phyloP scores from a whole-genome alignment of 2,113 vertebrate species.

The Xenopus borealis region DNA sequence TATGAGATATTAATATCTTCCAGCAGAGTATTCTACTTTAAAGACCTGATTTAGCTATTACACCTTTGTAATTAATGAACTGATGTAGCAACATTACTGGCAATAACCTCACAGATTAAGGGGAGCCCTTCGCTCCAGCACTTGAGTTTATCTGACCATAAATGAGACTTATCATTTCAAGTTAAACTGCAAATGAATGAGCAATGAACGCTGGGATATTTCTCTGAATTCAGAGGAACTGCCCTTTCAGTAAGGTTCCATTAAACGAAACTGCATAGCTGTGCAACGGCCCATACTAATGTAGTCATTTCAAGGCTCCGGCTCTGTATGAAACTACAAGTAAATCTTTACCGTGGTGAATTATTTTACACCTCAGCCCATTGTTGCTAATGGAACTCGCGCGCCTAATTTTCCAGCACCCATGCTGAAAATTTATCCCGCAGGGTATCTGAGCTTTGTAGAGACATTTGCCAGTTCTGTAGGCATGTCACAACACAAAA shows the following conservation, averaged over 20 bases:
- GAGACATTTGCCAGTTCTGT: conserved; percentile 18
- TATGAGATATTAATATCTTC: no score
- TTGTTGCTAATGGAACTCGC: conserved; percentile 14
- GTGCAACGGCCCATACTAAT: neutral
- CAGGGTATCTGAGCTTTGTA: neutral
- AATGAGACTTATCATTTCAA: no score
- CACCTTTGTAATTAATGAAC: no score
- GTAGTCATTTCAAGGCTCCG: neutral
- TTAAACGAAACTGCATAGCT: conserved; percentile 1
- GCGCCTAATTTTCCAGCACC: conserved; percentile 25
- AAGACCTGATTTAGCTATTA: no score
- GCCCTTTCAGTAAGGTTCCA: neutral
- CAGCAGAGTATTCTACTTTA: no score
- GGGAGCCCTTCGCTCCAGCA: no score
- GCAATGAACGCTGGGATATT: no score
- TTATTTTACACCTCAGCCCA: conserved; percentile 18
- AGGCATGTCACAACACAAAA: conserved; percentile 5
- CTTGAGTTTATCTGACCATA: no score
- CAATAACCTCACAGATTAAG: no score
- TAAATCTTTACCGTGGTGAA: conserved; percentile 12
- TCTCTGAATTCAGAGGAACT: neutral
- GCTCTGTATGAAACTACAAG: neutral
- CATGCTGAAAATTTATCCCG: conserved; percentile 30
- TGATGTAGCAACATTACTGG: no score
- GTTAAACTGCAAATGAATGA: no score